Conservation (phyloP, 2,797 vertebrate genomes). For the Calcarius lapponicus region DNA sequence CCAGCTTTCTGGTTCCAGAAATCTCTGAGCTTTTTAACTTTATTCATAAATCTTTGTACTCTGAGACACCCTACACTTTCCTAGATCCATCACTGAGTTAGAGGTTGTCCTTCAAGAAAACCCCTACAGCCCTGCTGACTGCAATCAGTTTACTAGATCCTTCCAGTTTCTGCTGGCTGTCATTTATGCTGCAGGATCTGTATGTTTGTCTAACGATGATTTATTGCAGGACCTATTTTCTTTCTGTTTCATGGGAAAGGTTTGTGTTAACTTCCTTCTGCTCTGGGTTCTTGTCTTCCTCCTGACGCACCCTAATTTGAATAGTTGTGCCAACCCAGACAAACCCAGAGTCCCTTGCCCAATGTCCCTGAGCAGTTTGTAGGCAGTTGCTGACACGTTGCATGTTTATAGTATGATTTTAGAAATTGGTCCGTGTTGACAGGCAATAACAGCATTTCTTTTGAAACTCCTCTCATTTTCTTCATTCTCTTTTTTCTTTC, state of each 20-base stretch:
- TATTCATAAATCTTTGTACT: not conserved
- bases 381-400: not conserved
- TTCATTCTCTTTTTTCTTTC: not conserved
- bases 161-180: not conserved
- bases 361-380: not conserved
- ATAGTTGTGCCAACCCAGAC: not conserved
- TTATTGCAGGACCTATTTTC: not conserved
- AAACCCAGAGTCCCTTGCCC: not conserved
- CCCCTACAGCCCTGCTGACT: fast-evolving
- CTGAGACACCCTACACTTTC: not conserved
- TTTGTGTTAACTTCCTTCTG: not conserved
- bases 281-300: not conserved
- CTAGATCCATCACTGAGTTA: not conserved
- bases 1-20: not conserved
- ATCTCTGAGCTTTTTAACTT: not conserved
- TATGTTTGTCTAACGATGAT: conserved; percentile 6
- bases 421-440: not conserved
- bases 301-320: not conserved
- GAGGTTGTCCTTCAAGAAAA: not conserved
- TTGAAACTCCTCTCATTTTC: not conserved
- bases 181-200: not conserved
- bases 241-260: not conserved
- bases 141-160: not conserved
- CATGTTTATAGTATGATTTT: not conserved
- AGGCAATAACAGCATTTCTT: not conserved